Conservation (phyloP, 2,113 vertebrate species). For the Scophthalmus maximus region DNA sequence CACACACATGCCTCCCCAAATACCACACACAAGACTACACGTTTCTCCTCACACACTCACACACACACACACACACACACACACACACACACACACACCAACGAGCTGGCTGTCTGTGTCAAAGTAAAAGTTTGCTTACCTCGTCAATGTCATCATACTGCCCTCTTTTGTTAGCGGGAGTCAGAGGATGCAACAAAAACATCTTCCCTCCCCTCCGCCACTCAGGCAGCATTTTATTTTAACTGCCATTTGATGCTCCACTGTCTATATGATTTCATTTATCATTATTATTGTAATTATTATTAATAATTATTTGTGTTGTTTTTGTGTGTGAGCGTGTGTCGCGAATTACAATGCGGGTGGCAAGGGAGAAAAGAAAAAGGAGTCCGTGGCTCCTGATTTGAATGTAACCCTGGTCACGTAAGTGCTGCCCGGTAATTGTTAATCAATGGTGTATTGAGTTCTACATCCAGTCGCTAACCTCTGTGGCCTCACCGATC, state of each 20-base stretch:
- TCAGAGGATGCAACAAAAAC: conserved; percentile 55
- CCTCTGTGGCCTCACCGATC: conserved; percentile 58
- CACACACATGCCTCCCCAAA: conserved; percentile 16
- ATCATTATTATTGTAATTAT: conserved; percentile 1
- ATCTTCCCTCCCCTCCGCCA: conserved; percentile 14
- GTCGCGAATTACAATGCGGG: conserved; percentile 34
- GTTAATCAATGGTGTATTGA: conserved; percentile 68
- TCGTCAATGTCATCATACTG: conserved; percentile 84
- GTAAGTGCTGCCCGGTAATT: conserved; percentile 50
- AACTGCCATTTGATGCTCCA: conserved; percentile 51
- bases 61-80: conserved; percentile 27
- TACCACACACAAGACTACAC: conserved; percentile 43
- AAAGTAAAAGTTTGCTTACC: conserved; percentile 79
- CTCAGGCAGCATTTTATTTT: conserved; percentile 18
- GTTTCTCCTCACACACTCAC: not conserved
- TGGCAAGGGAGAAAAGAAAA: not conserved
- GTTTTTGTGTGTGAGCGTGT: not conserved
- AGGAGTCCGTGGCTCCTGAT: conserved; percentile 14
- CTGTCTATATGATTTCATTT: conserved; percentile 33
- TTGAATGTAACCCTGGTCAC: conserved; percentile 49
- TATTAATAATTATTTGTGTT: conserved; percentile 9
- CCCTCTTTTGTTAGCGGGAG: conserved; percentile 84
- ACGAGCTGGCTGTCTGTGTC: conserved; percentile 15
- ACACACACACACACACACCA: conserved; percentile 16
- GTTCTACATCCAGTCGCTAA: conserved; percentile 62